Evolutionary conservation across 37 sponge, comb jelly and placozoan genomes (phyloP), one percentile per base, ranked within the genome.

Genomic region (Ianthella basta): DNA sequence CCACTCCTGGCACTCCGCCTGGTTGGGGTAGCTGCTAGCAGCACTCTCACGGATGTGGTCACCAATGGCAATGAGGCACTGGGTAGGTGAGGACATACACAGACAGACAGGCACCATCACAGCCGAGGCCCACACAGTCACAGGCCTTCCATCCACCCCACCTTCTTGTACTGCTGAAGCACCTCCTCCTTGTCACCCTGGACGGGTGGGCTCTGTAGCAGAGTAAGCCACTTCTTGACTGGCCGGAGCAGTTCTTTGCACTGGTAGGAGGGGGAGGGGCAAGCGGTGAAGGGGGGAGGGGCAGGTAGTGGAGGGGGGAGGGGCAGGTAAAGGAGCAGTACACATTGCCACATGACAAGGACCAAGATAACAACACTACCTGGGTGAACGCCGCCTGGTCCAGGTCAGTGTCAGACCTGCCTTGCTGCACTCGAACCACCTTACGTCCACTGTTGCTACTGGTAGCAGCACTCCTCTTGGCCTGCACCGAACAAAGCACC

Each of bases 211-310:
- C 84, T 85, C 29, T 82, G 69, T 10, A 97, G 77, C 3, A 72
- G 78, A 25, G 64, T 61, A 65, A 97, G 60, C 12, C 83, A 81
- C 38, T 89, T 90, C 85, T 92, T 88, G 19, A 95, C 95, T 21
- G 98, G 98, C 61, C 90, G 68, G 84, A 97, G 66, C 79, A 92
- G 29, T 15, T 87, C 82, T 82, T 91, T 91, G 80, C 91, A 91
- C 91, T 91, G 64, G 16, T 55, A 53, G 33, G 61, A 44, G 27
- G 41, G n/a, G 12, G 56, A 21, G 59, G n/a, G 27, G 34, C 20
- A 15, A 44, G 20, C 19, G 59, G 30, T 1, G 59, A n/a, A n/a
- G n/a, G 27, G 41, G n/a, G 12, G 56, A 21, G 59, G n/a, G 27
- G 34, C 20, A 15, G 34, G 20, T n/a, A n/a, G n/a, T n/a, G 21